Conservation (phyloP, 2,888 invertebrate species). For the Meganola albula region DNA sequence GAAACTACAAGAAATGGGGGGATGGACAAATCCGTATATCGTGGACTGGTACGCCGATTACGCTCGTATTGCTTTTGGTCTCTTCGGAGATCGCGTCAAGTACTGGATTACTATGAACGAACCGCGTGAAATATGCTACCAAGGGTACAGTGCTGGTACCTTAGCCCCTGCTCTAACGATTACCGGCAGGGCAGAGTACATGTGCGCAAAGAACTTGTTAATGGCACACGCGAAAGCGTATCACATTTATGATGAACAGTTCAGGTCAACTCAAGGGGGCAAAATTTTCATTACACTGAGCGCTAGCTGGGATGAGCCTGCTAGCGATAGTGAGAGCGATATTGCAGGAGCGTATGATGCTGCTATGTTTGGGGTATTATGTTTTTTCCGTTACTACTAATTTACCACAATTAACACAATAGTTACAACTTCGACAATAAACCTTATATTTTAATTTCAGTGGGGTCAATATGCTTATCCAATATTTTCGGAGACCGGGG, state of each 20-base stretch:
- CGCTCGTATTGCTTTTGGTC: conserved; percentile 50
- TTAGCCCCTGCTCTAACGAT: conserved; percentile 45
- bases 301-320: conserved; percentile 54
- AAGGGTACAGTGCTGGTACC: conserved; percentile 54
- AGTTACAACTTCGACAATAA: too few species aligned
- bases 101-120: conserved; percentile 79
- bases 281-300: conserved; percentile 29
- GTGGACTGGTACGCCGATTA: conserved; percentile 66
- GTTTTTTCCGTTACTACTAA: too few species aligned
- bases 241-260: conserved; percentile 67
- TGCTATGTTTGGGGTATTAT: conserved; percentile 67
- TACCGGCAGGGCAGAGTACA: conserved; percentile 58
- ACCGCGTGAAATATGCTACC: conserved; percentile 48
- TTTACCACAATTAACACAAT: conserved; percentile 16
- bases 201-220: conserved; percentile 62
- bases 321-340: conserved; percentile 55
- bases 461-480: conserved; percentile 79
- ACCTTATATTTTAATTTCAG: too few species aligned
- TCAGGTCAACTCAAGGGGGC: conserved; percentile 40
- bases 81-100: conserved; percentile 65
- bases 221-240: conserved; percentile 75
- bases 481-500: conserved; percentile 76
- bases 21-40: conserved; percentile 62
- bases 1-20: conserved; percentile 71
- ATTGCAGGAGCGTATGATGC: conserved; percentile 58